Base-by-base conservation (phyloP, 2,113 vertebrate genomes). In the Parotia lawesii region DNA sequence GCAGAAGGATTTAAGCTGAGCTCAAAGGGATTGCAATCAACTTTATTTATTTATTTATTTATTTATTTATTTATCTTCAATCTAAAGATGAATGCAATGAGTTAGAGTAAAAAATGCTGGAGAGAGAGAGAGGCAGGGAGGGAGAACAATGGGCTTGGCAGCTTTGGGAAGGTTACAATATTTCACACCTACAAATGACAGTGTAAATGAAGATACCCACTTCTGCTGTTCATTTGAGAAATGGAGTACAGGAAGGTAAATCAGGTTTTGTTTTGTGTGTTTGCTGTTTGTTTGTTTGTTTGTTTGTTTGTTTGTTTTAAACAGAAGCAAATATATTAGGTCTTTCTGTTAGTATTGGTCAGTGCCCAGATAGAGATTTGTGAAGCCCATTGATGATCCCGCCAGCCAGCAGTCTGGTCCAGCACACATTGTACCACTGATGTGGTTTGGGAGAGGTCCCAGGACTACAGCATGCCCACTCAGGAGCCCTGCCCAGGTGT, bases 381-480 rank as follows among this genome's bases (percentile, higher is more conserved):
- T 62, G 82, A 64, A 54, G 38, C 21, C 17, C 60, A 4, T 5
- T 54, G 50, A 19, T 83, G 31, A 93, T 10, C 35, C 7, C 9
- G 24, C 18, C 21, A 48, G 19, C 7, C 27, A 67, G 12, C 29
- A 40, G 23, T 27, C 42, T 45, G 42, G 22, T 78, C 33, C 70
- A 82, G 27, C 24, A 38, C 9, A 61, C 0, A 0, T 2, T 24
- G 4, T 75, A 23, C 31, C 27, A 19, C 10, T 29, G 20, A 10
- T 40, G 20, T n/a, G 33, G 19, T 21, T 1, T 56, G 23, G 37
- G 19, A 72, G 35, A 76, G 6, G 4, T 37, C 14, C 7, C 44
- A 71, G 35, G 48, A 28, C 22, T n/a, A 19, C 27, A 66, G 51
- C 10, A 47, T 15, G 29, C 15, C 27, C 31, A 9, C 45, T 20